These are phyloP conservation scores for Pangasius krempfi DNA, from an alignment of 2,797 vertebrate genomes.

Conservation along the genomic window DNA sequence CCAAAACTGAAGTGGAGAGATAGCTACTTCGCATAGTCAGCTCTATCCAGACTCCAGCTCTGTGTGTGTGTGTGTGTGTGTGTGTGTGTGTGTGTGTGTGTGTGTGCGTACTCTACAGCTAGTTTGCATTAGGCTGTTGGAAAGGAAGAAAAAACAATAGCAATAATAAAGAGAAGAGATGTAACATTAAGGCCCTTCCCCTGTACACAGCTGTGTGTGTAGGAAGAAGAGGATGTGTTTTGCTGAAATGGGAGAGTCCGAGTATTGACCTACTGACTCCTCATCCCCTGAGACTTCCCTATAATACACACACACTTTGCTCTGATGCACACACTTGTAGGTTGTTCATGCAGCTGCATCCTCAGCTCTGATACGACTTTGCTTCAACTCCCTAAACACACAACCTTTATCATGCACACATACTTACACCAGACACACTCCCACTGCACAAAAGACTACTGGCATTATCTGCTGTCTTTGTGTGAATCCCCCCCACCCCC, in stretches of 20 bases:
- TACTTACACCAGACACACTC: neutral
- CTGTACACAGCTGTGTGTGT: slow-evolving; percentile 48
- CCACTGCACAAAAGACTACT: neutral
- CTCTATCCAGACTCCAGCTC: neutral
- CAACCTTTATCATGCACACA: slow-evolving; percentile 21
- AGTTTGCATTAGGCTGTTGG: slow-evolving; percentile 6
- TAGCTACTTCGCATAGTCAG: slow-evolving; percentile 1
- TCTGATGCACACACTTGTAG: slow-evolving; percentile 3
- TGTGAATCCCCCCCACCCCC: neutral
- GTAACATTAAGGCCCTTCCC: slow-evolving; percentile 19
- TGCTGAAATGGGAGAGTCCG: slow-evolving; percentile 19
- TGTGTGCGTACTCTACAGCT: neutral
- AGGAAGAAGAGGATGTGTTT: slow-evolving; percentile 38
- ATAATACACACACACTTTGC: neutral
- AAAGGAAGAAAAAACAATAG: slow-evolving; percentile 1
- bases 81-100: neutral
- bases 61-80: neutral
- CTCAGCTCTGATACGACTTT: slow-evolving; percentile 15
- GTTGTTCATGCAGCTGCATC: slow-evolving; percentile 27
- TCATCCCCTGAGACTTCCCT: slow-evolving; percentile 42
- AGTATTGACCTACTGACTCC: slow-evolving; percentile 44
- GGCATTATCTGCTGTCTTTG: neutral
- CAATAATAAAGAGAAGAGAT: neutral
- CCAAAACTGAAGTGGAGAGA: slow-evolving; percentile 13
- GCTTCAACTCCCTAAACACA: slow-evolving; percentile 27